Evolutionary conservation across 1,140 invertebrate species (phyloP), one percentile per base, ranked within the genome.

Genomic region (Meloidogyne exigua): DNA sequence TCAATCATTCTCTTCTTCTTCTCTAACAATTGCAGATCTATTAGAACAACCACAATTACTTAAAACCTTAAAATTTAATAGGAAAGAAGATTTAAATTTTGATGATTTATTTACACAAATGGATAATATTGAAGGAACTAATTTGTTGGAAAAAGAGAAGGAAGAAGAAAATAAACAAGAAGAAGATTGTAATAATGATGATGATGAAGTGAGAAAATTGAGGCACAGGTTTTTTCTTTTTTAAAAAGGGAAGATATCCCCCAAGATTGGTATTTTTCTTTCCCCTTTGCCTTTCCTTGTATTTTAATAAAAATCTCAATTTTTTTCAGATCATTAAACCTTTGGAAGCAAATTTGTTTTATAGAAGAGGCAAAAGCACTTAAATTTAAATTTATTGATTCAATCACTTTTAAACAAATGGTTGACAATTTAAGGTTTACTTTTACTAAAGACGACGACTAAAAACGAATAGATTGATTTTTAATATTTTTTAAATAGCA

Each of bases 351-450:
- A 32, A 39, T 83, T 23, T 67, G 75, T n/a, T 57, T 74, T 42
- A 72, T 83, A 15, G 82, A 83, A 74, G 82, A 84, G 15, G 75
- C 76, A 25, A 42, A 65, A 2, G 80, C 83, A 11, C 70, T 83
- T n/a, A 84, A 86, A 44, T 81, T 86, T 68, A 63, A 65, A 68
- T 86, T 79, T 79, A 57, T 18, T 23, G 76, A 70, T 15, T 86
- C 82, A 21, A 49, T 67, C 13, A 25, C 80, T 15, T 83, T 81
- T 32, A 18, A 15, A 15, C 7, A 42, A n/a, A 67, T 83, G 32
- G 44, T 81, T 0, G 64, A 75, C 3, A 68, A 57, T 15, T 63
- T 81, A 12, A 32, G 72, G 21, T 68, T 75, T 5, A 32, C 26
- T 69, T 18, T 21, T 26, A 15, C 26, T 65, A 65, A 25, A 65